Evolutionary conservation across 2,888 invertebrate genomes (phyloP).

Genomic region (Drosophila nigricruria): DNA sequence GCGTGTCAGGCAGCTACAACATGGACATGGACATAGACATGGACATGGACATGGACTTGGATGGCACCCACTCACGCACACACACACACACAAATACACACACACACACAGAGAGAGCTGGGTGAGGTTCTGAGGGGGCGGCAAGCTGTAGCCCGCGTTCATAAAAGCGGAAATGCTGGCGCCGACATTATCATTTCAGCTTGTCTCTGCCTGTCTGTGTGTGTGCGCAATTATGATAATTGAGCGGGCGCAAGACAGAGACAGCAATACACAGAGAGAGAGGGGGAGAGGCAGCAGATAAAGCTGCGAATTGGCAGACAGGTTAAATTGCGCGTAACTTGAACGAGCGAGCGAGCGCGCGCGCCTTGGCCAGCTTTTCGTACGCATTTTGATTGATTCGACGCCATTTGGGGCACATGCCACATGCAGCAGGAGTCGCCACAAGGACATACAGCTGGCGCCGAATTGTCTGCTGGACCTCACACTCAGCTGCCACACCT

Average conservation of each 20-base stretch:
- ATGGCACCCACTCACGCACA: conserved; percentile 46
- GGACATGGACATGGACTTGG: conserved; percentile 41
- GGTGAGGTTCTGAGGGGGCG: conserved; percentile 44
- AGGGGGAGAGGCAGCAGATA: not conserved
- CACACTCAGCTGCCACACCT: conserved; percentile 52
- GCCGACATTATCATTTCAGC: conserved; percentile 79
- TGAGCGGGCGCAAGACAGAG: conserved; percentile 44
- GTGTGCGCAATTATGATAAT: conserved; percentile 73
- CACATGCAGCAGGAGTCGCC: conserved; percentile 17
- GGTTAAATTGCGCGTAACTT: conserved; percentile 78
- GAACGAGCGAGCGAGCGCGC: conserved; percentile 28
- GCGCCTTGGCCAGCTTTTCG: conserved; percentile 37
- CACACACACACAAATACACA: conserved; percentile 32
- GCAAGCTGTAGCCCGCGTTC: conserved; percentile 51
- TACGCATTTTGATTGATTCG: conserved; percentile 56
- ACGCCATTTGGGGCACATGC: conserved; percentile 47
- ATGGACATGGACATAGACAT: conserved; percentile 61
- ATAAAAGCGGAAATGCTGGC: conserved; percentile 81
- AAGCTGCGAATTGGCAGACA: conserved; percentile 58
- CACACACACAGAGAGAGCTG: conserved; percentile 10
- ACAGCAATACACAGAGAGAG: not conserved
- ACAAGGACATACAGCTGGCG: conserved; percentile 51
- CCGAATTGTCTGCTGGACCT: conserved; percentile 41
- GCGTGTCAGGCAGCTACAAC: conserved; percentile 75
- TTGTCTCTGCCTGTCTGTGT: conserved; percentile 17